A percentile compares a stretch with the other conserved stretches of the same genome.
Evolutionary conservation across 2,888 invertebrate species (phyloP).

Genomic region (Troides helena): DNA sequence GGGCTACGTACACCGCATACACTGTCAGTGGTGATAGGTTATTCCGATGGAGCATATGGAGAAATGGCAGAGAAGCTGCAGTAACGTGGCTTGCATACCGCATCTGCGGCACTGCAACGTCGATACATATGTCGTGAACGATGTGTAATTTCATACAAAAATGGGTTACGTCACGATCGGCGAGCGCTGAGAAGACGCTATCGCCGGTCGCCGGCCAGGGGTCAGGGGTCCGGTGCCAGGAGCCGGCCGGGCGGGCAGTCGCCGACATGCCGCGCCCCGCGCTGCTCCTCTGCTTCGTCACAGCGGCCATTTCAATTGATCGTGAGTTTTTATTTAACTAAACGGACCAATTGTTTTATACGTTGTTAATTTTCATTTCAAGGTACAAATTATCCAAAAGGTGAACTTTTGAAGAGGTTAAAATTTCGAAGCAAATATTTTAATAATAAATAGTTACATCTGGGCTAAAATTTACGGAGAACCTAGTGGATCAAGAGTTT

Average conservation of each 20-base stretch:
- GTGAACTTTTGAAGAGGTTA: background rate
- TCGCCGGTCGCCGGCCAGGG: conserved; percentile 17
- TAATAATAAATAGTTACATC: too few relatives aligned
- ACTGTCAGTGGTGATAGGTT: too few relatives aligned
- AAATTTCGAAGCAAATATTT: too few relatives aligned
- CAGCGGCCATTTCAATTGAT: conserved; percentile 44
- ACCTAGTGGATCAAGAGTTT: too few relatives aligned
- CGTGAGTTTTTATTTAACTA: conserved; percentile 46
- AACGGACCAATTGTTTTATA: background rate
- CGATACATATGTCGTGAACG: too few relatives aligned
- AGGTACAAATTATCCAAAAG: background rate
- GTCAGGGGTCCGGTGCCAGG: background rate
- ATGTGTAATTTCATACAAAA: background rate
- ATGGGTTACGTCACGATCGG: background rate
- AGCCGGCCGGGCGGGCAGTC: background rate
- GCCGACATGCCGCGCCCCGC: conserved; percentile 22
- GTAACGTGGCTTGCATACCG: too few relatives aligned
- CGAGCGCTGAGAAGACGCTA: background rate
- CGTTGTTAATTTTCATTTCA: background rate
- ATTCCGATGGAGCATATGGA: too few relatives aligned
- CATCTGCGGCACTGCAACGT: too few relatives aligned
- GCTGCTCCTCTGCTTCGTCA: conserved; percentile 42
- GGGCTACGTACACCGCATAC: too few relatives aligned
- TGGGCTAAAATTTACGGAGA: too few relatives aligned
- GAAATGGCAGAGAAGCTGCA: too few relatives aligned